Conservation (phyloP, 2,797 vertebrate species). For the Sebastolobus alascanus region DNA sequence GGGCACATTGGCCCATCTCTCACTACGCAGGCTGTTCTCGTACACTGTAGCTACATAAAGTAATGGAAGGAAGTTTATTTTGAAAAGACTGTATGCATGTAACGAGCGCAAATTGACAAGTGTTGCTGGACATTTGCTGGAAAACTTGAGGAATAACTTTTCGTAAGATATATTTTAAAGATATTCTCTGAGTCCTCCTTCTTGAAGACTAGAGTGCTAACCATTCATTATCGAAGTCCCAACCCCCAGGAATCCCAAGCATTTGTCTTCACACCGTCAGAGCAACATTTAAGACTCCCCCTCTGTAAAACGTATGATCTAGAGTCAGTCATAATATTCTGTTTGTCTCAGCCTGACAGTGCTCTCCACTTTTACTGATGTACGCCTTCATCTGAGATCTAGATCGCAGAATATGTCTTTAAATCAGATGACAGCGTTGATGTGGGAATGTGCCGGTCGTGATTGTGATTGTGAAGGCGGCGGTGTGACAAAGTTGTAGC, state of each 20-base stretch:
- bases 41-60: too few relatives aligned
- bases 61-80: too few relatives aligned
- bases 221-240: slow-evolving; percentile 27
- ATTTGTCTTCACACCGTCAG: slow-evolving; percentile 39
- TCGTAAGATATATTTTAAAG: not conserved
- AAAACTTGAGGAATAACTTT: too few relatives aligned
- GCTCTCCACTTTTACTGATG: slow-evolving; percentile 8
- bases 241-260: slow-evolving; percentile 48
- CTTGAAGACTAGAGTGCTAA: slow-evolving; percentile 4
- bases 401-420: slow-evolving; percentile 33
- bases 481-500: slow-evolving; percentile 37
- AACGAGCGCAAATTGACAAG: too few relatives aligned
- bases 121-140: too few relatives aligned
- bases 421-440: slow-evolving; percentile 13
- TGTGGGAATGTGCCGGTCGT: slow-evolving; percentile 16
- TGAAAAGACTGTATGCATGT: too few relatives aligned
- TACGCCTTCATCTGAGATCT: slow-evolving; percentile 27
- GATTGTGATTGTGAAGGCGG: not conserved
- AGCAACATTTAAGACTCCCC: slow-evolving; percentile 26
- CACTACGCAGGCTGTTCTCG: too few relatives aligned
- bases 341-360: not conserved
- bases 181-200: not conserved
- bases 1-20: too few relatives aligned
- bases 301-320: slow-evolving; percentile 22
- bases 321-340: slow-evolving; percentile 12